Conservation (phyloP, 2,113 vertebrate species). For the Calidris pugnax region DNA sequence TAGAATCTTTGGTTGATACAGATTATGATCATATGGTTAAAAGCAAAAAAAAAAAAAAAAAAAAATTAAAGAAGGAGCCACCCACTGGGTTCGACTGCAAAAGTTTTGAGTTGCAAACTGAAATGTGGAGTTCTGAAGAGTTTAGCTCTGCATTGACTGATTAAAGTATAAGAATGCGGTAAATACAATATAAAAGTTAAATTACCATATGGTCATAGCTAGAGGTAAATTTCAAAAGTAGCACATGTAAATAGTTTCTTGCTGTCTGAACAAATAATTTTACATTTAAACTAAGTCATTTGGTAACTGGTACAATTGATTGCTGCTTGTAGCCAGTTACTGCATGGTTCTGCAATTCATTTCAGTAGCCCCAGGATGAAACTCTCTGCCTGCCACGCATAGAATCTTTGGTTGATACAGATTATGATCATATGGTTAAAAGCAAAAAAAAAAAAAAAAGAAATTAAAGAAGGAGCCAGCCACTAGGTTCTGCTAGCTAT, state of each 20-base stretch:
- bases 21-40: not conserved
- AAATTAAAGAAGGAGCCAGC: not conserved
- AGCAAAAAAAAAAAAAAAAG: not conserved
- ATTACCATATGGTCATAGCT: slow-evolving; percentile 57
- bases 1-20: not conserved
- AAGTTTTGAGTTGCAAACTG: slow-evolving; percentile 8
- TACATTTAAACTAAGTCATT: slow-evolving; percentile 30
- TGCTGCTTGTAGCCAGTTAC: slow-evolving; percentile 21
- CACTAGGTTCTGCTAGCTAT: not conserved
- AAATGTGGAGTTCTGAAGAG: not conserved
- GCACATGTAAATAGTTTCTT: slow-evolving; percentile 36
- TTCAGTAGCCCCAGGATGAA: slow-evolving; percentile 13
- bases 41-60: not conserved
- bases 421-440: not conserved
- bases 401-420: not conserved
- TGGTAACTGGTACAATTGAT: slow-evolving; percentile 35
- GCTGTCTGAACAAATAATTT: slow-evolving; percentile 45
- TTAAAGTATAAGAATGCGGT: slow-evolving; percentile 25
- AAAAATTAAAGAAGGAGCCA: too few species aligned
- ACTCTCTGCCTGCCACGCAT: not conserved
- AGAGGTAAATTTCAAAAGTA: slow-evolving; percentile 42
- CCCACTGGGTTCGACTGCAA: too few species aligned
- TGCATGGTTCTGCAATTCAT: not conserved
- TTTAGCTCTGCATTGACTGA: not conserved
- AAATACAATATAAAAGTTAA: slow-evolving; percentile 59